Evolutionary conservation across 1,140 invertebrate species (phyloP).

Genomic region (Nasonia longicornis): DNA sequence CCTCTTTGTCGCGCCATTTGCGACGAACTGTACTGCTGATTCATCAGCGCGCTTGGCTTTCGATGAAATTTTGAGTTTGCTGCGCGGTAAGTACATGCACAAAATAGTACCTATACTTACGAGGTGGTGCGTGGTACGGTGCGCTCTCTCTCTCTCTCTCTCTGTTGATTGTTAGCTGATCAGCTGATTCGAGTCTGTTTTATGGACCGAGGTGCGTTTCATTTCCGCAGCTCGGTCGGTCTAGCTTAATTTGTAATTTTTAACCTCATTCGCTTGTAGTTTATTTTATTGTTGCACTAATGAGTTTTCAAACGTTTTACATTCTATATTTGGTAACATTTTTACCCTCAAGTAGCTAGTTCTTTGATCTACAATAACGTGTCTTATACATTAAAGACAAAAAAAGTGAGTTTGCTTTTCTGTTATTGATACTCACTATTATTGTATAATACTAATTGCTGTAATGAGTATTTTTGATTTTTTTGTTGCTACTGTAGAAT

Average conservation of each 20-base stretch:
- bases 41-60: not conserved
- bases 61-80: no score
- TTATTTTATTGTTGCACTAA: not conserved
- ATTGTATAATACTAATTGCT: not conserved
- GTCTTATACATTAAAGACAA: not conserved
- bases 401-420: not conserved
- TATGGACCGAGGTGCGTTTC: not conserved
- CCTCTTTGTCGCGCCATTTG: not conserved
- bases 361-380: not conserved
- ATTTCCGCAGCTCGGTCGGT: not conserved
- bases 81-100: no score
- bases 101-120: no score
- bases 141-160: no score
- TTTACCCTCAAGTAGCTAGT: not conserved
- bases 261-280: not conserved
- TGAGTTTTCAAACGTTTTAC: not conserved
- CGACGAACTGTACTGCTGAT: not conserved
- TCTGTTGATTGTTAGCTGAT: not conserved
- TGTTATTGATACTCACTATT: not conserved
- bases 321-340: not conserved
- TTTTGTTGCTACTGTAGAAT: constrained; percentile 49
- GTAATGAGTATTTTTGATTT: not conserved
- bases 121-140: no score
- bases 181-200: constrained; percentile 7
- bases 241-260: not conserved